These are phyloP conservation scores for Vipera latastei DNA, from an alignment of 2,797 vertebrate species.

Conservation along the genomic window DNA sequence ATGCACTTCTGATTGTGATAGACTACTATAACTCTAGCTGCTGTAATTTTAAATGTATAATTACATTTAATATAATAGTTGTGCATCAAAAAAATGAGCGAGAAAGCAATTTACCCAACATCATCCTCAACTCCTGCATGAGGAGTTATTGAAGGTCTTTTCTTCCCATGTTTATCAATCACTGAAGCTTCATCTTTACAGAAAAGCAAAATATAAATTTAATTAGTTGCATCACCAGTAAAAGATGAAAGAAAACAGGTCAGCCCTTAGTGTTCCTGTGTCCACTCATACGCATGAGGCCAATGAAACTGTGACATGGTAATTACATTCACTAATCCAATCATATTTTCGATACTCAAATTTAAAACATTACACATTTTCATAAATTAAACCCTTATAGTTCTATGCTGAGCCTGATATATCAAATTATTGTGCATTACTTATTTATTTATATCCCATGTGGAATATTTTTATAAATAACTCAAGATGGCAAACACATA, in stretches of 20 bases:
- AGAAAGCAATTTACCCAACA: conserved; percentile 67
- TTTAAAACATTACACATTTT: background rate
- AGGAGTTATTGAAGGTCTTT: conserved; percentile 61
- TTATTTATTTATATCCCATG: too few species aligned
- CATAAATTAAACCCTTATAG: background rate
- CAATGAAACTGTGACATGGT: background rate
- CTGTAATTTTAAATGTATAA: background rate
- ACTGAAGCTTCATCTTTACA: conserved; percentile 61
- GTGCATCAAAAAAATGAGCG: conserved; percentile 10
- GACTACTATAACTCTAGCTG: background rate
- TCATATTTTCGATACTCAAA: background rate
- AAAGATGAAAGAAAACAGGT: too few species aligned
- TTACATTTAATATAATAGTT: background rate
- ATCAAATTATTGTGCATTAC: background rate
- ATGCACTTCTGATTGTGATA: background rate
- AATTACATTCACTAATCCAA: background rate
- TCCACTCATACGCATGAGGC: background rate
- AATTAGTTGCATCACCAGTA: background rate
- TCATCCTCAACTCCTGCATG: conserved; percentile 60
- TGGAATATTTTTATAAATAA: too few species aligned
- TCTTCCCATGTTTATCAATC: conserved; percentile 73
- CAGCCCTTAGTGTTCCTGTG: background rate
- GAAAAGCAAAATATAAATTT: conserved; percentile 22
- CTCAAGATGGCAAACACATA: too few species aligned
- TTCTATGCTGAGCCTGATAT: background rate